Percentiles rank a stretch among this genome's conserved stretches.
These are phyloP conservation scores for Rhagologus leucostigma DNA, from an alignment of 2,113 vertebrate species.

Conservation along the genomic window DNA sequence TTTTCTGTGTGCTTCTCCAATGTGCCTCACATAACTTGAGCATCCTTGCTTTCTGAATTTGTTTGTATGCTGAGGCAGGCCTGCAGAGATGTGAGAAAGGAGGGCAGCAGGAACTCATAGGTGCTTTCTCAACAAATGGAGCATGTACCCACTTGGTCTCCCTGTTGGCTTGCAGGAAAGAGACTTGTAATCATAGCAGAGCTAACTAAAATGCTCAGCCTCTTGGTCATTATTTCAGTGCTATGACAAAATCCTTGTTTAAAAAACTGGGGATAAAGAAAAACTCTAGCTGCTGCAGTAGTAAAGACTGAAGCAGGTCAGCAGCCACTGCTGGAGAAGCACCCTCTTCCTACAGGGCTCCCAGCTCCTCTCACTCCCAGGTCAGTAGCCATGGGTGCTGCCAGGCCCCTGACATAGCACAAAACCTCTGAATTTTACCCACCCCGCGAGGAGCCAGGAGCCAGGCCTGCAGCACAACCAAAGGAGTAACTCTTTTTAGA, in stretches of 20 bases:
- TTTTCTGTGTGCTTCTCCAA: background rate
- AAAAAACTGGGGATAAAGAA: background rate
- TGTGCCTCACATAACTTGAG: background rate
- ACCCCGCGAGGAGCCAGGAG: rapidly evolving
- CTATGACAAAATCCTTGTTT: background rate
- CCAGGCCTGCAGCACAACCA: background rate
- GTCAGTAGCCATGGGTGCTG: background rate
- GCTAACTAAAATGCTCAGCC: background rate
- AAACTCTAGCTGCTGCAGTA: background rate
- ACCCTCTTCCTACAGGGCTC: background rate
- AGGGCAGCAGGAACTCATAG: background rate
- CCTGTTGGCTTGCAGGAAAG: background rate
- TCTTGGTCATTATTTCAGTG: background rate
- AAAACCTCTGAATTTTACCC: background rate
- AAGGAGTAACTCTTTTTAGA: background rate
- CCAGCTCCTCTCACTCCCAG: background rate
- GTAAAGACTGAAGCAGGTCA: background rate
- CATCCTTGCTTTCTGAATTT: background rate
- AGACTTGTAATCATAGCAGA: background rate
- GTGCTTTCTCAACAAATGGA: background rate
- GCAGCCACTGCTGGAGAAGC: background rate
- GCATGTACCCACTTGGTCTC: background rate
- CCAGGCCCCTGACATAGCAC: rapidly evolving
- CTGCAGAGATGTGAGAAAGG: background rate
- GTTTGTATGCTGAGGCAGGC: background rate